Conservation (phyloP, 2,797 vertebrate species). For the Spea hammondii region DNA sequence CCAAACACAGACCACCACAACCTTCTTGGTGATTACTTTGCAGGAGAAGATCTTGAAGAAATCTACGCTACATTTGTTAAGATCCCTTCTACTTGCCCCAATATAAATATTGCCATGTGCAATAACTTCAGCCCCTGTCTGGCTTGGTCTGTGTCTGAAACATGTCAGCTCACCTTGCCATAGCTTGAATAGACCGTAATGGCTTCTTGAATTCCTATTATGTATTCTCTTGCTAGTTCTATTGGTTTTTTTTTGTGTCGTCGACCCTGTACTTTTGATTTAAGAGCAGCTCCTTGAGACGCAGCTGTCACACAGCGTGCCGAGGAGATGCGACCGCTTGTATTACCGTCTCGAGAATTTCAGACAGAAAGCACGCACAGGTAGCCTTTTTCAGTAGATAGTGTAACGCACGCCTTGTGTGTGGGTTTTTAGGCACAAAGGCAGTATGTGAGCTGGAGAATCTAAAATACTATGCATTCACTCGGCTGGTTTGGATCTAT, state of each 20-base stretch:
- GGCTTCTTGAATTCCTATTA: conserved; percentile 40
- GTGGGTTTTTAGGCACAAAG: conserved; percentile 33
- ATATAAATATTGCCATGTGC: conserved; percentile 4
- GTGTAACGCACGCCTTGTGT: conserved; percentile 27
- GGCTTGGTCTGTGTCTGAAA: too few species aligned
- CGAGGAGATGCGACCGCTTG: conserved; percentile 30
- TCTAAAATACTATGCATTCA: not conserved
- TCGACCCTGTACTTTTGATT: conserved; percentile 38
- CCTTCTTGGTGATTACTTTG: not conserved
- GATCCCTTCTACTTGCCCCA: not conserved
- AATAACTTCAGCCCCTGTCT: too few species aligned
- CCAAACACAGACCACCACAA: too few species aligned
- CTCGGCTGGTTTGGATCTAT: not conserved
- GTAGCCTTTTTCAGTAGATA: conserved; percentile 11
- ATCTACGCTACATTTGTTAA: not conserved
- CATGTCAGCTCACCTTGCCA: conserved; percentile 6
- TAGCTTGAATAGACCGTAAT: conserved; percentile 28
- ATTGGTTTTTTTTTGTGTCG: conserved; percentile 45
- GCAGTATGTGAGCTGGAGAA: conserved; percentile 15
- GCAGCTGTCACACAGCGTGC: conserved; percentile 31
- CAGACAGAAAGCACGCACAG: conserved; percentile 41
- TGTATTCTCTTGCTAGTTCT: conserved; percentile 16
- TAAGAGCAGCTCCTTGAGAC: conserved; percentile 34
- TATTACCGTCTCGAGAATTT: conserved; percentile 39
- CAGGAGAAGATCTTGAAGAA: not conserved